A percentile compares a stretch with the other conserved stretches of the same genome.
These are phyloP conservation scores for Philopotamus ludificatus DNA, from an alignment of 1,140 invertebrate genomes.

Conservation along the genomic window DNA sequence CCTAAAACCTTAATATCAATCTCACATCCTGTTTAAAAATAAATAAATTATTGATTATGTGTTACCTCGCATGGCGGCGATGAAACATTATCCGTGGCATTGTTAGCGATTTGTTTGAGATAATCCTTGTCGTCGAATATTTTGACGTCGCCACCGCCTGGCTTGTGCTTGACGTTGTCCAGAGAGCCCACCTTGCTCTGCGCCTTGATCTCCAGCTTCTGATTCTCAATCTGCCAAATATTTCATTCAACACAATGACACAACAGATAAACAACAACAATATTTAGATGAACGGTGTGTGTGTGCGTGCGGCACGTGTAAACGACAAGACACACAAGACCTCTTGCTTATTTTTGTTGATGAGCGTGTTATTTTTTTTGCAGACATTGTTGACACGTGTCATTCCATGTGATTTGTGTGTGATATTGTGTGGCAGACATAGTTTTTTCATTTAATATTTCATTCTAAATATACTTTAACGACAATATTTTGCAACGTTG, in stretches of 20 bases:
- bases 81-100: constrained; percentile 60
- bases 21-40: background rate
- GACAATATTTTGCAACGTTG: constrained; percentile 22
- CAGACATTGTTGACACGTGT: background rate
- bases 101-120: constrained; percentile 75
- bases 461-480: constrained; percentile 19
- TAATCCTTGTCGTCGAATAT: constrained; percentile 95
- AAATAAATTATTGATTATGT: background rate
- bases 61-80: constrained; percentile 65
- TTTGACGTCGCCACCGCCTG: constrained; percentile 90
- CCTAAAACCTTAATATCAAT: constrained; percentile 40
- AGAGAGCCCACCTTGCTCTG: constrained; percentile 87
- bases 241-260: constrained; percentile 11
- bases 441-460: no score
- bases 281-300: background rate
- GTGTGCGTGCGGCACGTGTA: background rate
- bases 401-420: background rate
- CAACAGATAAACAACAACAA: background rate
- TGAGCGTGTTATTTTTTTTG: constrained; percentile 1
- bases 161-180: constrained; percentile 91
- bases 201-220: constrained; percentile 82
- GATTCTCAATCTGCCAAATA: constrained; percentile 76
- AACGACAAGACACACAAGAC: no score
- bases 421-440: constrained; percentile 10
- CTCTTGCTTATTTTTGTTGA: background rate